Percentiles rank a stretch among this genome's conserved stretches.
These are phyloP conservation scores for Chelonoidis abingdonii DNA, from an alignment of 2,113 vertebrate genomes.

Conservation along the genomic window DNA sequence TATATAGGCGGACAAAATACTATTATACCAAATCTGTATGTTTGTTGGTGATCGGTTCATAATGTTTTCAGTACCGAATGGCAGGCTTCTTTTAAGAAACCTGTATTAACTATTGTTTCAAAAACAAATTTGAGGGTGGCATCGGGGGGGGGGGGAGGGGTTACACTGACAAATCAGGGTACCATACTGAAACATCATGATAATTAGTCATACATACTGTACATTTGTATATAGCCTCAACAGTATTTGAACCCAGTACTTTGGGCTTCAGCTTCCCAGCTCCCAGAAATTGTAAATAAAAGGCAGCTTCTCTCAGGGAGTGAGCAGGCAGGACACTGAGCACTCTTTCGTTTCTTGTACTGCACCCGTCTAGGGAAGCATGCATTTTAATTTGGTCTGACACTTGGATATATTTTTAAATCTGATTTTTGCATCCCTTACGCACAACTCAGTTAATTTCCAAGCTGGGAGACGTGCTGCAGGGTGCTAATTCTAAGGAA, in stretches of 20 bases:
- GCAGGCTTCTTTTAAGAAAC: neutral
- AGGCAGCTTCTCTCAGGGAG: neutral
- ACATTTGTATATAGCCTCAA: neutral
- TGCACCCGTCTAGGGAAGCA: constrained; percentile 5
- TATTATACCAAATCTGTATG: neutral
- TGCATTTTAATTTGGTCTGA: constrained; percentile 57
- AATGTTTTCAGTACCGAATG: neutral
- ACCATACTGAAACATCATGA: neutral
- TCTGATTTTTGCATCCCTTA: constrained; percentile 23
- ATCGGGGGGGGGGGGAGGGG: accelerated
- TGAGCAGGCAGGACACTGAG: neutral
- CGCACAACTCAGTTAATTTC: neutral
- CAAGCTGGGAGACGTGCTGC: neutral
- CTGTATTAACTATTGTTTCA: neutral
- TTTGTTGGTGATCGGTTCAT: neutral
- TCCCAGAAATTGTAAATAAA: neutral
- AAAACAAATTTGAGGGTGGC: neutral
- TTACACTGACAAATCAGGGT: neutral
- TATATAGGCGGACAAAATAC: neutral
- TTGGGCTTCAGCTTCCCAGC: neutral
- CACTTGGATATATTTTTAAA: constrained; percentile 41
- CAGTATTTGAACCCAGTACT: neutral
- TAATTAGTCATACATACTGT: neutral
- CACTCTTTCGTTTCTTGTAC: neutral
- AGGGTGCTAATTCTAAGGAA: neutral